Conservation (phyloP, 2,797 vertebrate genomes). For the Astyanax mexicanus region DNA sequence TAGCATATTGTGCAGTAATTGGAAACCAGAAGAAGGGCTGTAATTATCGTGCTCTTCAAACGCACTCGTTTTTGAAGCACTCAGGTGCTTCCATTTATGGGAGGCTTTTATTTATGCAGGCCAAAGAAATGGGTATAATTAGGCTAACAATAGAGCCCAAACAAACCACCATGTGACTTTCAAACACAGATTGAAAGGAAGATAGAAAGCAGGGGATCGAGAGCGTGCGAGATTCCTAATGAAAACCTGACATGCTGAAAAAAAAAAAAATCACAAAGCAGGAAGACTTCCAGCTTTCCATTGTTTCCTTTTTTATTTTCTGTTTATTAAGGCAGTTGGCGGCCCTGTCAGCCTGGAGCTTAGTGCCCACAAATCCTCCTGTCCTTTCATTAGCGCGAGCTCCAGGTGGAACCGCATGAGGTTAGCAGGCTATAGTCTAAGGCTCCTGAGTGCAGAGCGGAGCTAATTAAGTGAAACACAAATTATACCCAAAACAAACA, state of each 20-base stretch:
- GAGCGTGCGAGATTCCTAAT: neutral
- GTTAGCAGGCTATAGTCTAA: conserved; percentile 18
- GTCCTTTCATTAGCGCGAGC: conserved; percentile 28
- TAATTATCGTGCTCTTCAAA: conserved; percentile 14
- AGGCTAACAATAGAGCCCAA: conserved; percentile 18
- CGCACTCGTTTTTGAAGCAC: neutral
- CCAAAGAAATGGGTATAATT: conserved; percentile 17
- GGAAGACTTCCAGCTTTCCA: conserved; percentile 8
- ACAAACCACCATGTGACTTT: neutral
- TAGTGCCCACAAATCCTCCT: conserved; percentile 6
- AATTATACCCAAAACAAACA: conserved; percentile 34
- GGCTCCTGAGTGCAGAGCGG: conserved; percentile 2
- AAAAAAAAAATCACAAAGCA: neutral
- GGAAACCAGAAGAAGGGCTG: neutral
- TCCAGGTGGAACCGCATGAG: conserved; percentile 6
- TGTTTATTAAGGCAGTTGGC: conserved; percentile 29
- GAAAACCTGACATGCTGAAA: neutral
- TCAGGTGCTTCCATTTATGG: neutral
- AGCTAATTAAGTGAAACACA: conserved; percentile 41
- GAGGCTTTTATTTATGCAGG: neutral
- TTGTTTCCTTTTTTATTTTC: neutral
- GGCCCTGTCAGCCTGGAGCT: conserved; percentile 6
- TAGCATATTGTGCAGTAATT: neutral
- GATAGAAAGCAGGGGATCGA: neutral
- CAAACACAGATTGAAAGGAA: neutral